Evolutionary conservation across 23 tunicate species (phyloP), one percentile per base, ranked within the genome.

Genomic region (Botrylloides violaceus): DNA sequence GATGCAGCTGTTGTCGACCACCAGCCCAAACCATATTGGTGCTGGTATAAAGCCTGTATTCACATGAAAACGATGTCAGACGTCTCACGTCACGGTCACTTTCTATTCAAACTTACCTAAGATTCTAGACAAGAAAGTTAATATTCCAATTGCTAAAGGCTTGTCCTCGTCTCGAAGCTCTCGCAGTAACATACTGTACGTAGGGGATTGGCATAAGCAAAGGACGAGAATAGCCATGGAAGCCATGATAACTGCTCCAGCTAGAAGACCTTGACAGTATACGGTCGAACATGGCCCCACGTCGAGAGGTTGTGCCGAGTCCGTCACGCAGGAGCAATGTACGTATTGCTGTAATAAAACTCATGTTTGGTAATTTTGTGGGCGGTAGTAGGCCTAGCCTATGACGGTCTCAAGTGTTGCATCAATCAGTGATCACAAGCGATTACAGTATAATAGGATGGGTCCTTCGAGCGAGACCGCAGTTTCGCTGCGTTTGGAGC

Each of bases 11-110:
- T 61, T 76, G 47, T 87, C 95, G 58, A 87, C 66, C 29, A 87
- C 84, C 66, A 87, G 55, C 3, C 79, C 95, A 38, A 87, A 87
- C 95, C 82, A 80, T 25, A 87, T 80, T 2, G 95, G 95, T 2
- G 82, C 95, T 3, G 95, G 95, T 20, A 87, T 71, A 49, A 66
- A 76, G 25, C 95, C 95, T 87, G 62, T 37, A 30, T n/a, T n/a
- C n/a, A n/a, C n/a, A n/a, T n/a, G n/a, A n/a, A n/a, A n/a, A n/a
- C n/a, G n/a, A n/a, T n/a, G n/a, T n/a, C n/a, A n/a, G n/a, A n/a
- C n/a, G n/a, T n/a, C n/a, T n/a, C n/a, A n/a, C n/a, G 53, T 7
- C 53, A 43, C 15, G 53, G 53, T 7, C 53, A 43, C 15, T 43
- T 43, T 43, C 9, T 43, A 15, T 15, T 9, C 53, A 43, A 15